These are phyloP conservation scores for Serranus cabrilla DNA, from an alignment of 2,797 vertebrate genomes.

Conservation along the genomic window DNA sequence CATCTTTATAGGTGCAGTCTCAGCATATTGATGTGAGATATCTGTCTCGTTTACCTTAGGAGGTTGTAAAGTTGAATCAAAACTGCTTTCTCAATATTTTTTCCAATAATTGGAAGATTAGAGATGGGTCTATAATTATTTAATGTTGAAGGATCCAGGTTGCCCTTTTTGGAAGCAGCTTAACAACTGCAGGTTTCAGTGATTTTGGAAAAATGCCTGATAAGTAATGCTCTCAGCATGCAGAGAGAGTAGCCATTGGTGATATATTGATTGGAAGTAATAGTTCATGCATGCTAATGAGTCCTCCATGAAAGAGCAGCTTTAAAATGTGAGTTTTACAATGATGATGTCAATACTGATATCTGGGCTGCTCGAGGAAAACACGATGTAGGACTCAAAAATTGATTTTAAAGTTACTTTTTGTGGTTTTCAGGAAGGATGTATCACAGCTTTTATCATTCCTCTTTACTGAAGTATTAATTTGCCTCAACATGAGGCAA, in stretches of 20 bases:
- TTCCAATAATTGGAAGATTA: neutral
- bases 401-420: conserved; percentile 39
- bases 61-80: conserved; percentile 1
- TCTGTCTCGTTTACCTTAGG: neutral
- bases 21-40: neutral
- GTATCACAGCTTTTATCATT: conserved; percentile 13
- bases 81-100: neutral
- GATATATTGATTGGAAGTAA: conserved; percentile 80
- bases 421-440: neutral
- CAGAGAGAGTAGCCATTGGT: conserved; percentile 73
- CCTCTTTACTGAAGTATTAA: conserved; percentile 15
- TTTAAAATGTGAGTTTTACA: conserved; percentile 73
- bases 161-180: neutral
- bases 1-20: neutral
- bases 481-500: neutral
- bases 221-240: conserved; percentile 67
- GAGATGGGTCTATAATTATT: conserved; percentile 13
- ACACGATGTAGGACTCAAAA: conserved; percentile 16
- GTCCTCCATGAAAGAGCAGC: conserved; percentile 67
- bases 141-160: conserved; percentile 1
- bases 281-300: conserved; percentile 83
- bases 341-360: conserved; percentile 63
- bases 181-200: conserved; percentile 9
- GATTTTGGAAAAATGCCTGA: conserved; percentile 17
- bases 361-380: conserved; percentile 49